phyloP scores from a whole-genome alignment of 2,797 vertebrate genomes.

The Holocentrus rufus region DNA sequence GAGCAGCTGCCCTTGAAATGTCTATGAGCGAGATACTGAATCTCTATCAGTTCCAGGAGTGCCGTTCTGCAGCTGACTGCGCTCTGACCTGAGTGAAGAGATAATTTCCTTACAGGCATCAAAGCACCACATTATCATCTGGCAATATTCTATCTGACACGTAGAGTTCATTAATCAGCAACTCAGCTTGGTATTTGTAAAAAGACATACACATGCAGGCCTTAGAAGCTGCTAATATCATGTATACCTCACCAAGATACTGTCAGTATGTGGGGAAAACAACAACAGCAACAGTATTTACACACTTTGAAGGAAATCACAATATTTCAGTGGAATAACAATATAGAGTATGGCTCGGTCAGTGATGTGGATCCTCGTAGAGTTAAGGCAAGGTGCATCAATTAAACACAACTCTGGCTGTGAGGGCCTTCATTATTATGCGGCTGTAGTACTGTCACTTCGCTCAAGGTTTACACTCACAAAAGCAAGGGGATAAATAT shows the following conservation, averaged over 20 bases:
- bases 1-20: too few species aligned
- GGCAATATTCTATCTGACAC: not conserved
- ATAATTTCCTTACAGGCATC: not conserved
- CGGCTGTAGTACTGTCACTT: constrained; percentile 42
- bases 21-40: not conserved
- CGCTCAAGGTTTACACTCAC: constrained; percentile 53
- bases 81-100: not conserved
- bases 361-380: constrained; percentile 6
- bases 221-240: not conserved
- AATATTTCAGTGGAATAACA: constrained; percentile 7
- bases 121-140: not conserved
- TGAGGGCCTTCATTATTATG: constrained; percentile 43
- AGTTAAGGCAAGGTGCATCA: constrained; percentile 31
- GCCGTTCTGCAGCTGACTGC: not conserved
- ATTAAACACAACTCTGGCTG: constrained; percentile 24
- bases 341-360: constrained; percentile 7
- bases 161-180: not conserved
- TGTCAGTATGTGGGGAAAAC: not conserved
- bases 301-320: not conserved
- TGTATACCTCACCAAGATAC: not conserved
- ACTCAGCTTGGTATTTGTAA: not conserved
- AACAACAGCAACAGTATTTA: not conserved
- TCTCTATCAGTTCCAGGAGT: not conserved
- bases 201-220: not conserved
- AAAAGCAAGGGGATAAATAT: constrained; percentile 68